These are phyloP conservation scores for Brachirus orientalis DNA, from an alignment of 2,113 vertebrate genomes.

Conservation along the genomic window DNA sequence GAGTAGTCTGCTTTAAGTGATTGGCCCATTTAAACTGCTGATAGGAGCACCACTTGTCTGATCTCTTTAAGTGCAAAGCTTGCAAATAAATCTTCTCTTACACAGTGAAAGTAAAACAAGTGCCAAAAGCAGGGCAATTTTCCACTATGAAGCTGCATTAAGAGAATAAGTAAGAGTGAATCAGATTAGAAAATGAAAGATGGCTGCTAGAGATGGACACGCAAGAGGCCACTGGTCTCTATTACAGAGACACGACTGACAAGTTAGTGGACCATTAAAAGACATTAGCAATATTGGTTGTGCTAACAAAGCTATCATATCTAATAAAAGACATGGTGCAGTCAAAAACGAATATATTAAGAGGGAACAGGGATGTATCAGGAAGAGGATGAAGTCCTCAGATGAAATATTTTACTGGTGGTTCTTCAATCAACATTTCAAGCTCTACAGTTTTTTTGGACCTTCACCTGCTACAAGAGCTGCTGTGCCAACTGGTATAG, in stretches of 20 bases:
- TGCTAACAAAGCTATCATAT: constrained; percentile 11
- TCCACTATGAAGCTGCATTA: constrained; percentile 68
- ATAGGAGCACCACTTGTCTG: constrained; percentile 79
- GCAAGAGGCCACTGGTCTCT: constrained; percentile 49
- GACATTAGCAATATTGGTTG: constrained; percentile 2
- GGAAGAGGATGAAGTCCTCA: background rate
- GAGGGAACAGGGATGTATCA: background rate
- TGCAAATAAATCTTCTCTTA: constrained; percentile 77
- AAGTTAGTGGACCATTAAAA: constrained; percentile 8
- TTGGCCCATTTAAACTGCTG: constrained; percentile 84
- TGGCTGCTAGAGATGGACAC: constrained; percentile 57
- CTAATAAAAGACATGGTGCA: background rate
- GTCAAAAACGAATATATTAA: background rate
- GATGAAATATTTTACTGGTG: background rate
- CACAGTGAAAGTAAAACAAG: constrained; percentile 68
- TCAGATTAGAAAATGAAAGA: constrained; percentile 58
- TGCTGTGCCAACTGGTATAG: constrained; percentile 55
- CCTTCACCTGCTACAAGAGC: constrained; percentile 28
- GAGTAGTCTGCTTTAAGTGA: constrained; percentile 81
- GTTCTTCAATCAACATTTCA: constrained; percentile 24
- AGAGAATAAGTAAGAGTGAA: constrained; percentile 66
- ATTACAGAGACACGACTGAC: constrained; percentile 46
- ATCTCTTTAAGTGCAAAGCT: constrained; percentile 82
- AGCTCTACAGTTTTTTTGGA: constrained; percentile 9
- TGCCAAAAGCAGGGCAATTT: constrained; percentile 73